Evolutionary conservation across 2,113 vertebrate genomes (phyloP), one percentile per base, ranked within the genome.

Genomic region (Corythaixoides concolor): DNA sequence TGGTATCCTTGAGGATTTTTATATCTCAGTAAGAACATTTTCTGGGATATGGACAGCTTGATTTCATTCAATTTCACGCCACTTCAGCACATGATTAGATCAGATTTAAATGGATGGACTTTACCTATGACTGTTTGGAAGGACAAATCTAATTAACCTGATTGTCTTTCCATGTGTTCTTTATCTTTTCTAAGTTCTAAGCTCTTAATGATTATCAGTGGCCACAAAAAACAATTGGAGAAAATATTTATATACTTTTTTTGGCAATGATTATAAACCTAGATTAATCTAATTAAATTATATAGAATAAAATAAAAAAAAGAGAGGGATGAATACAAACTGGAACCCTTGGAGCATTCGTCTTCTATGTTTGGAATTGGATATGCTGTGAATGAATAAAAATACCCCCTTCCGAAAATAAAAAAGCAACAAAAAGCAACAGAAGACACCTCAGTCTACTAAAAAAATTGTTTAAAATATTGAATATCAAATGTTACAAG

Each of bases 41-140:
- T 82, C 93, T 94, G 67, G 69, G 78, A 88, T 88, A 93, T 28
- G 62, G 85, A 82, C 84, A 93, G 49, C 45, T 89, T 82, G 85
- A 93, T 91, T 96, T 96, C 81, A 94, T 94, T 91, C 62, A 85
- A 93, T 96, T 96, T 96, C 93, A 96, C 27, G 18, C 62, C 93
- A 91, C 87, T 96, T 96, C 94, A 88, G 93, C 84, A 87, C 84
- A 93, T 23, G 85, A 96, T 96, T 96, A 95, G 86, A 96, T 94
- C 84, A 95, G 81, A 96, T 95, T 96, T 94, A 95, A 94, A 96
- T 93, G 81, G 87, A 96, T 94, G 77, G 89, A 91, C 74, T 96
- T 93, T 93, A 91, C 89, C 84, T 95, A 85, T 73, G 66, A 88
- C 73, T 75, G 84, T 89, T 91, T 85, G 89, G 89, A 95, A 93